A percentile compares a stretch with the other conserved stretches of the same genome.
These are phyloP conservation scores for Mus caroli DNA, from an alignment of 2,797 vertebrate species.

Conservation along the genomic window DNA sequence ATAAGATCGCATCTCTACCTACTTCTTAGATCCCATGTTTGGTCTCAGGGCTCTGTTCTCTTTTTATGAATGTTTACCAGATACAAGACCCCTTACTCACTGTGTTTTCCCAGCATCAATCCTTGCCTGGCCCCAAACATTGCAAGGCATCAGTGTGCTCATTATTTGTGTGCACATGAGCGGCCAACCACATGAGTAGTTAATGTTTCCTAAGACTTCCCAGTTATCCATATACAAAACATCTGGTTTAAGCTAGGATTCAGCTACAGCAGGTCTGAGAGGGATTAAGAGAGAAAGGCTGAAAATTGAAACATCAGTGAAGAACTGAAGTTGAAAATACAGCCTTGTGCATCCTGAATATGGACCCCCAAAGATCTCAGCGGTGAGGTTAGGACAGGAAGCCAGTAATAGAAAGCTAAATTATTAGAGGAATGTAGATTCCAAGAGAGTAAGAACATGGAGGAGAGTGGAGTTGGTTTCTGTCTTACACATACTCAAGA, in stretches of 20 bases:
- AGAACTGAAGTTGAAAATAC: background rate
- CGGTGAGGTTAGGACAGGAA: background rate
- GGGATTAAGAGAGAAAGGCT: background rate
- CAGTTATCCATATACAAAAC: conserved; percentile 54
- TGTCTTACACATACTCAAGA: background rate
- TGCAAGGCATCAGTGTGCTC: background rate
- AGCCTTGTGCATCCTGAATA: background rate
- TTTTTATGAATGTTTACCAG: conserved; percentile 54
- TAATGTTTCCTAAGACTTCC: conserved; percentile 65
- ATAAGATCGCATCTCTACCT: background rate
- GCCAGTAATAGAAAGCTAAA: background rate
- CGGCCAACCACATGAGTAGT: conserved; percentile 53
- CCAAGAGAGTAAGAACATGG: background rate
- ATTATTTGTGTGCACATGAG: conserved; percentile 55
- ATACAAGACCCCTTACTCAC: background rate
- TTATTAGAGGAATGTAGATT: background rate
- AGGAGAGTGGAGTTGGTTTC: background rate
- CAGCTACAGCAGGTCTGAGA: conserved; percentile 22
- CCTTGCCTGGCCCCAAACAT: conserved; percentile 40
- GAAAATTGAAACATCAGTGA: background rate
- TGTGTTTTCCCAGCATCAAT: conserved; percentile 60
- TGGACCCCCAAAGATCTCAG: background rate
- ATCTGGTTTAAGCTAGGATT: conserved; percentile 48
- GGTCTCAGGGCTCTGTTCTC: background rate
- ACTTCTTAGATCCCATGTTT: background rate